A percentile compares a stretch with the other conserved stretches of the same genome.
These are phyloP conservation scores for Stichopus horrens DNA, from an alignment of 53 echinoderm and acorn worm genomes.

Conservation along the genomic window DNA sequence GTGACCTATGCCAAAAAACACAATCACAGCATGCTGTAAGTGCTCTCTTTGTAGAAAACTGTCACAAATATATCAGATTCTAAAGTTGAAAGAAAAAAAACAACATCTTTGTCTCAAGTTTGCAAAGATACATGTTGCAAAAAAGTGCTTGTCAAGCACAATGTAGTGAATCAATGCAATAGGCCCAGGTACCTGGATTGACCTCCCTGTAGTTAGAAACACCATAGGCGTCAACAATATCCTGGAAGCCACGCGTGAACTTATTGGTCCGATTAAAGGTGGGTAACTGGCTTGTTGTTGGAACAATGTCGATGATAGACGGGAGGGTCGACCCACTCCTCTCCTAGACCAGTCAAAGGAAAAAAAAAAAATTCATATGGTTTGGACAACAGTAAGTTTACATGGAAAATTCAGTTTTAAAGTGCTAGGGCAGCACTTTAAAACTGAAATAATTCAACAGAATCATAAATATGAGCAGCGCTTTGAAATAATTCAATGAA, in stretches of 20 bases:
- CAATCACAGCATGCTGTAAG: too few relatives aligned
- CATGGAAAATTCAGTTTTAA: background rate
- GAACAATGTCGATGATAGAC: constrained; percentile 79
- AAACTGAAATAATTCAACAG: too few relatives aligned
- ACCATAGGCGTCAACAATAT: constrained; percentile 92
- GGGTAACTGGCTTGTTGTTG: constrained; percentile 64
- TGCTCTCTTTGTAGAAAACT: too few relatives aligned
- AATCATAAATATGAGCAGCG: too few relatives aligned
- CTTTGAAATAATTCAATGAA: too few relatives aligned
- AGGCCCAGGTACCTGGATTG: constrained; percentile 73
- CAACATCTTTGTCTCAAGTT: too few relatives aligned
- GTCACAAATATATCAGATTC: too few relatives aligned
- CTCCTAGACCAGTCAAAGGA: constrained; percentile 47
- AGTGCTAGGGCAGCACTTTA: too few relatives aligned
- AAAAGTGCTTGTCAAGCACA: background rate
- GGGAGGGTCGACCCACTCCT: constrained; percentile 89
- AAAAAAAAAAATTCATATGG: too few relatives aligned
- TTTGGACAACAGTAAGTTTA: background rate
- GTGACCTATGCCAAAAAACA: too few relatives aligned
- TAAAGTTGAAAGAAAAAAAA: too few relatives aligned
- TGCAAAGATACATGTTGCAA: background rate
- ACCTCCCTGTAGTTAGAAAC: constrained; percentile 93
- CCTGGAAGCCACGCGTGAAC: constrained; percentile 89
- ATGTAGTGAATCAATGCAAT: background rate
- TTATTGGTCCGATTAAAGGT: constrained; percentile 92